phyloP scores from a whole-genome alignment of 2,797 vertebrate genomes.

The Phoxinus dragarum region DNA sequence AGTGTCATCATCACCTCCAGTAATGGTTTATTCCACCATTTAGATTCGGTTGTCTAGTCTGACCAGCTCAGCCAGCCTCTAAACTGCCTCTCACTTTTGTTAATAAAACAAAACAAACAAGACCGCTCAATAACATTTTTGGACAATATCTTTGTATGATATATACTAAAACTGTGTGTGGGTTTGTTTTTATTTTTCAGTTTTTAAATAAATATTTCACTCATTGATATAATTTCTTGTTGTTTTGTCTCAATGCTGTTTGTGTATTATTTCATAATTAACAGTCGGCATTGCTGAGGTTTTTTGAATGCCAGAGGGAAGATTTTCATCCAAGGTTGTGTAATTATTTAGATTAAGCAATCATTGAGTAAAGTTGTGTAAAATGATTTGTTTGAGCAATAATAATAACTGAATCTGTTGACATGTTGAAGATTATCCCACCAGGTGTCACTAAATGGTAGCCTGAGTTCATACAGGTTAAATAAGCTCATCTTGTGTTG shows the following conservation, averaged over 20 bases:
- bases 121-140: slow-evolving; percentile 74
- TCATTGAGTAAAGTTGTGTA: neutral
- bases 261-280: neutral
- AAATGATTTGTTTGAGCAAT: neutral
- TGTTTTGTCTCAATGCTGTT: neutral
- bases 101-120: slow-evolving; percentile 65
- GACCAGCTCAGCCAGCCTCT: slow-evolving; percentile 82
- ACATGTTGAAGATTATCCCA: neutral
- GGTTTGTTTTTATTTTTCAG: slow-evolving; percentile 78
- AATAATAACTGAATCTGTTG: neutral
- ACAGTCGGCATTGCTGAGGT: neutral
- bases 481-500: neutral
- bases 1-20: slow-evolving; percentile 44
- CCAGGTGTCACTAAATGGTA: slow-evolving; percentile 8
- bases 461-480: neutral
- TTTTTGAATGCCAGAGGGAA: neutral
- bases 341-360: slow-evolving; percentile 19
- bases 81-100: slow-evolving; percentile 84
- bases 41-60: slow-evolving; percentile 63
- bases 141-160: slow-evolving; percentile 81
- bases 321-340: neutral
- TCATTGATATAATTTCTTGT: slow-evolving; percentile 65
- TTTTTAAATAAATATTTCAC: slow-evolving; percentile 84
- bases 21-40: slow-evolving; percentile 33
- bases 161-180: slow-evolving; percentile 80